Conservation (phyloP, 2,113 vertebrate species). For the human (Homo sapiens) region GRCh38 chr7:34421001-34421500, state of each 20-base stretch:
- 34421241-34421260: not conserved
- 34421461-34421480: not conserved
- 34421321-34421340: not conserved
- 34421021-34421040: not conserved
- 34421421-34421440: not conserved
- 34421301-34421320: not conserved
- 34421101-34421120: not conserved
- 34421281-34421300: not conserved
- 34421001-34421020: not conserved
- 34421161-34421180: not conserved
- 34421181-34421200: not conserved
- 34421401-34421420: not conserved
- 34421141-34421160: not conserved
- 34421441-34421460: not conserved
- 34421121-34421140: not conserved
- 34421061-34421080: not conserved
- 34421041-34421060: not conserved
- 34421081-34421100: not conserved
- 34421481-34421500: not conserved
- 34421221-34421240: not conserved
- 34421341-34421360: not conserved
- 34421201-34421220: not conserved
- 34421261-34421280: not conserved
- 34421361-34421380: not conserved
- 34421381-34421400: not conserved